Evolutionary conservation across 2,797 vertebrate genomes (phyloP).

Genomic region (Champsocephalus esox): DNA sequence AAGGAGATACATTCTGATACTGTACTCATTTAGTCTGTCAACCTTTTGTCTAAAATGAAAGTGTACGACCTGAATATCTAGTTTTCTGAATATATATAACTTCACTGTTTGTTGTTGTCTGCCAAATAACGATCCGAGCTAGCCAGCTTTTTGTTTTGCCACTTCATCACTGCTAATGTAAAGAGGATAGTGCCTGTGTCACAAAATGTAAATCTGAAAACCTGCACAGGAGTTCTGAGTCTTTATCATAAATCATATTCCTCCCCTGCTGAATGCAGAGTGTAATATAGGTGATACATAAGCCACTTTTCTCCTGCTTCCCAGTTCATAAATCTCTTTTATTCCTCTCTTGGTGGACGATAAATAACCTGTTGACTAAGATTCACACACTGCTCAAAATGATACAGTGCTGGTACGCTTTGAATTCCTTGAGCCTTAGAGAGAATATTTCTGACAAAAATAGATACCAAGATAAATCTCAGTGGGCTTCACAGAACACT

Average conservation of each 20-base stretch:
- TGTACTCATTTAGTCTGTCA: neutral
- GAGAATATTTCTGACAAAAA: slow-evolving; percentile 51
- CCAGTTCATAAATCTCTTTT: slow-evolving; percentile 61
- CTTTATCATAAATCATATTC: slow-evolving; percentile 63
- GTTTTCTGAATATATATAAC: neutral
- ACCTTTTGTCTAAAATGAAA: neutral
- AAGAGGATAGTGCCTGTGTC: slow-evolving; percentile 1
- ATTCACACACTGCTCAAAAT: slow-evolving; percentile 49
- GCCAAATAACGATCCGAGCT: slow-evolving; percentile 24
- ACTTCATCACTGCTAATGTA: slow-evolving; percentile 11
- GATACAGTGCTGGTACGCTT: slow-evolving; percentile 39
- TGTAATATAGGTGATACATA: slow-evolving; percentile 60
- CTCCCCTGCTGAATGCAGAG: slow-evolving; percentile 46
- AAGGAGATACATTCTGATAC: neutral
- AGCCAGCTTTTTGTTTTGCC: slow-evolving; percentile 8
- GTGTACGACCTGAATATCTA: neutral
- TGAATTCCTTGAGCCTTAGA: slow-evolving; percentile 43
- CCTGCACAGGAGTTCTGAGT: slow-evolving; percentile 34
- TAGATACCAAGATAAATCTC: slow-evolving; percentile 61
- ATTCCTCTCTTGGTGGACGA: slow-evolving; percentile 44
- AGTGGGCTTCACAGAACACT: slow-evolving; percentile 34
- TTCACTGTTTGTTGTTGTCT: slow-evolving; percentile 24
- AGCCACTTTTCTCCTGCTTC: slow-evolving; percentile 51
- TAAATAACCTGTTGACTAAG: slow-evolving; percentile 68
- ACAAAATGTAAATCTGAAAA: slow-evolving; percentile 48